phyloP scores from a whole-genome alignment of 92 coral and sea anemone species.

The Zoanthus solanderi region DNA sequence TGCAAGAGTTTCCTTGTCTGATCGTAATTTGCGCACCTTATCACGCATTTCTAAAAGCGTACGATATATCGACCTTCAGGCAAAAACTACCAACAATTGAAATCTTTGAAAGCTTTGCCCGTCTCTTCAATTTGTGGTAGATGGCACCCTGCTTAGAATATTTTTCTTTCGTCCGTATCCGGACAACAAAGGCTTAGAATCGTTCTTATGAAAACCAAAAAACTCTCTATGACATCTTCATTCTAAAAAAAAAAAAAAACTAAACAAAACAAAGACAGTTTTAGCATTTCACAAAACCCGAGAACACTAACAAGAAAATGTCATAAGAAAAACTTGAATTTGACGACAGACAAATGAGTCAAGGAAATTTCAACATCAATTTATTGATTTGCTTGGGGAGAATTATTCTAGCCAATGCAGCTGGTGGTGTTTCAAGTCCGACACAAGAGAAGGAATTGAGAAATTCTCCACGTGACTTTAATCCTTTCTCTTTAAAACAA shows the following conservation, averaged over 20 bases:
- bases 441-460: slow-evolving; percentile 26
- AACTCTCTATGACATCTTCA: background rate
- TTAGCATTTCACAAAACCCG: background rate
- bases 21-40: background rate
- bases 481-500: slow-evolving; percentile 9
- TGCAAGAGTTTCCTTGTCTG: background rate
- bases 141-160: slow-evolving; percentile 55
- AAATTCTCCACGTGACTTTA: slow-evolving; percentile 33
- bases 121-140: slow-evolving; percentile 47
- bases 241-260: background rate
- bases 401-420: slow-evolving; percentile 43
- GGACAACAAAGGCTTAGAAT: slow-evolving; percentile 46
- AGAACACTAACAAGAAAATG: background rate
- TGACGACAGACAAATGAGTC: slow-evolving; percentile 12
- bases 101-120: slow-evolving; percentile 32
- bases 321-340: background rate
- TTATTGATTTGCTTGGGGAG: slow-evolving; percentile 53
- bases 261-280: background rate
- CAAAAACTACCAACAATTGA: slow-evolving; percentile 19
- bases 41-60: background rate
- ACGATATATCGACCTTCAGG: slow-evolving; percentile 10
- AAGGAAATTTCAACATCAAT: slow-evolving; percentile 31
- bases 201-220: slow-evolving; percentile 33
- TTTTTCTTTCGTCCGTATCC: slow-evolving; percentile 50
- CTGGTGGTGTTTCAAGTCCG: slow-evolving; percentile 16